Base-by-base conservation (phyloP, 2,888 invertebrate genomes). In the Beris chalybata region DNA sequence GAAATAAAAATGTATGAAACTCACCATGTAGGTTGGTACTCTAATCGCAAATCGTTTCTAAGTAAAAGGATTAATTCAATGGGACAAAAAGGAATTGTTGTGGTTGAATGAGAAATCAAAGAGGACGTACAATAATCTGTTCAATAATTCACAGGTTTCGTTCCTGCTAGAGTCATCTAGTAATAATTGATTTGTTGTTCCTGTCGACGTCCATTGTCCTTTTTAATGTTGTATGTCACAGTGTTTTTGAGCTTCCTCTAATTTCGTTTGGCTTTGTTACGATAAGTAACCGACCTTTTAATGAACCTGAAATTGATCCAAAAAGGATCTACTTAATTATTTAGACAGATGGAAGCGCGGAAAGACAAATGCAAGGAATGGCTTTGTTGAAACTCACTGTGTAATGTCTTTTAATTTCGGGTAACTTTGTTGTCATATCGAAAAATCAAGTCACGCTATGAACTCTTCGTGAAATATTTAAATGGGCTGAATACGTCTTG, bases 151-250 rank as follows among this genome's bases (percentile, higher is more conserved):
- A 48, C 48, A 44, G 11, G 13, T 12, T 38, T 32, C 38, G 30
- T 30, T 31, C 5, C 44, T 44, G 57, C 32, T 57, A 12, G 29
- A 29, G 4, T 22, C 4, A 57, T 43, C 12, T 4, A 44, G 22
- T 56, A 57, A 57, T 57, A 57, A 57, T 57, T 57, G 44, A 57
- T 43, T 57, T 57, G 44, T 57, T 57, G 57, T 44, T 44, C 57
- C 9, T 29, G 43, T 45, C 44, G 9, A 38, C 9, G 38, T 30
- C 31, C 30, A 43, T 54, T 56, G 43, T 29, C 22, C 11, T 15
- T 29, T 11, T 57, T 15, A 7, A 44, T 31, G 38, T 12, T 54
- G 43, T 22, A 38, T 56, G 43, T 6, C 30, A 3, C 22, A 2
- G 22, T 2, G 22, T 22, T 22, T 22, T 22, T 3, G 22, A 3